Base-by-base conservation (phyloP, 2,888 invertebrate species). In the Andrena camellia region DNA sequence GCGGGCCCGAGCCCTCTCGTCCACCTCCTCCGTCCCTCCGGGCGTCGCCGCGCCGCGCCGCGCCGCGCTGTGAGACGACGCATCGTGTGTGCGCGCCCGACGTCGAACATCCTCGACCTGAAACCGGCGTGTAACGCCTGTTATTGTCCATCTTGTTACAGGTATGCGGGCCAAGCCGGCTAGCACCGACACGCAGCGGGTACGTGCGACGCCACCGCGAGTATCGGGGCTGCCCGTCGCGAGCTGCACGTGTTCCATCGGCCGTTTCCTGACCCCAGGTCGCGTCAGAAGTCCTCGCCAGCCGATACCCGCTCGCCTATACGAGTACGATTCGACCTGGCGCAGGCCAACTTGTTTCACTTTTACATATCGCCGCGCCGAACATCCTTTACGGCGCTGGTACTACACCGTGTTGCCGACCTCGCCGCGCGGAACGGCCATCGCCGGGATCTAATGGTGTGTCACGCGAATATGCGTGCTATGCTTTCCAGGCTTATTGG, bases 61-160 rank as follows among this genome's bases (percentile, higher is more conserved):
- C 20, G 29, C 73, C 80, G 74, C 66, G 81, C 78, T 42, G 42
- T 42, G 81, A 63, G 76, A 0, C 72, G 69, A 82, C 78, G 67
- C 81, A 62, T 63, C 80, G 81, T 86, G 87, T 85, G 87, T 71
- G 62, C 71, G 29, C 42, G 71, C 20, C 64, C 81, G 79, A 75
- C 78, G 77, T 69, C 86, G 77, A 87, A 89, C 81, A 85, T 77
- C 86, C 82, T 84, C 83, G 83, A 83, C 35, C 72, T 68, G 83
- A 86, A 86, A 79, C 79, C 71, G 71, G 60, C 62, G 74, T 84
- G 80, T 88, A 88, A 87, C 88, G 90, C 86, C 84, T 90, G 89
- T 90, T 89, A 89, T 90, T 89, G 88, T 87, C 85, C 78, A 83
- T 78, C 79, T 85, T 83, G 82, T 86, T 84, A 77, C 57, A 75